phyloP scores from a whole-genome alignment of 1,140 invertebrate genomes.

The Myzus persicae region DNA sequence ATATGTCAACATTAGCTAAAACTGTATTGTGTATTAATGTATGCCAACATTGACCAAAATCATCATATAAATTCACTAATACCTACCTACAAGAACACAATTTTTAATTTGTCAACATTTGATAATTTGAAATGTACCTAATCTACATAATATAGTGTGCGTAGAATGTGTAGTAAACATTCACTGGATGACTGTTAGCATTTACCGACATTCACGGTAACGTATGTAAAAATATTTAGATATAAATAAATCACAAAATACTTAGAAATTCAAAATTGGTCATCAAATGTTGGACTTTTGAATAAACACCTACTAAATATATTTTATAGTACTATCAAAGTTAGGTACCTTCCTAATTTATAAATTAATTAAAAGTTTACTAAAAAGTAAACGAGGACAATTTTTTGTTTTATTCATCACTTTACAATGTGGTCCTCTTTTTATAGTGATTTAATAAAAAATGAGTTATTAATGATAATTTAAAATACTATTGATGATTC shows the following conservation, averaged over 20 bases:
- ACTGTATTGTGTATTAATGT: no score
- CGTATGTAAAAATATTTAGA: not conserved
- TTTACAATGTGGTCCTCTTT: not conserved
- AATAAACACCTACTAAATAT: not conserved
- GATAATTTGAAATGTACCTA: no score
- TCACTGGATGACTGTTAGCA: not conserved
- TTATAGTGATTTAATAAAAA: not conserved
- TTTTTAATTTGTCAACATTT: no score
- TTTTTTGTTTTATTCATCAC: not conserved
- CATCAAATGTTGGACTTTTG: not conserved
- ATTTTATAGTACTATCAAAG: not conserved
- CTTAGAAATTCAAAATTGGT: not conserved
- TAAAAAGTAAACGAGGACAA: not conserved
- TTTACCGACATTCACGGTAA: not conserved
- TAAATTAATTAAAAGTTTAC: not conserved
- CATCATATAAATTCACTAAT: no score
- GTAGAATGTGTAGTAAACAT: not conserved
- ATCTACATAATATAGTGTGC: no score
- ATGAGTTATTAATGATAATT: not conserved
- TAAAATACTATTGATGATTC: slow-evolving; percentile 11
- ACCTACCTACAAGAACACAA: no score
- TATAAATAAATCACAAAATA: not conserved
- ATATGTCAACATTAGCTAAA: no score
- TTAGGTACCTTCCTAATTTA: not conserved
- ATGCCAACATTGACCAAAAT: no score